phyloP scores from a whole-genome alignment of 2,888 invertebrate species.

The Hydroisotoma schaefferi region DNA sequence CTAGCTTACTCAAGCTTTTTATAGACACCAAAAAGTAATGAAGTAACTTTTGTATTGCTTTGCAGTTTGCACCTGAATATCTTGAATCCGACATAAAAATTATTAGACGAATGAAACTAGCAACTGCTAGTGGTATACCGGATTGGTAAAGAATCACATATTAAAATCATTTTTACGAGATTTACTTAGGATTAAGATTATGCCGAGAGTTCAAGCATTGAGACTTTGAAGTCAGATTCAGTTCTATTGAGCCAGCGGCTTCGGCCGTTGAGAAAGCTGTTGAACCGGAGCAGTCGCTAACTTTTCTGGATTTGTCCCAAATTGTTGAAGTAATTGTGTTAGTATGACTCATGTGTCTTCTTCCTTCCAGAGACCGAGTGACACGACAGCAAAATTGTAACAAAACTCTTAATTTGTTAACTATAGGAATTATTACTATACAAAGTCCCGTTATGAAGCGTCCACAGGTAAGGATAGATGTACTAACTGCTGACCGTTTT shows the following conservation, averaged over 20 bases:
- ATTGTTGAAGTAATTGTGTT: conserved; percentile 42
- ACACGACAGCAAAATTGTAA: conserved; percentile 43
- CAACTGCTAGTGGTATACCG: too few species aligned
- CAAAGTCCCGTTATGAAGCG: conserved; percentile 38
- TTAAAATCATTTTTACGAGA: too few species aligned
- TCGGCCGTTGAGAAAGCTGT: conserved; percentile 44
- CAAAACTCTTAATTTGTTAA: conserved; percentile 38
- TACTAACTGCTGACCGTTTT: conserved; percentile 1
- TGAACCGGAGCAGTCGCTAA: conserved; percentile 43
- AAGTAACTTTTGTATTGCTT: too few species aligned
- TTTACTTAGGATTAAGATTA: conserved; percentile 1
- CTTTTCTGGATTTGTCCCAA: conserved; percentile 47
- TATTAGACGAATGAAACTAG: too few species aligned
- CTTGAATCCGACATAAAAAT: too few species aligned
- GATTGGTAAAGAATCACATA: too few species aligned
- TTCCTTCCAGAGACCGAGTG: conserved; percentile 36
- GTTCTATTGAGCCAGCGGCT: conserved; percentile 37
- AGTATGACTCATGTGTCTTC: conserved; percentile 37
- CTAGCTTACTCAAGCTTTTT: too few species aligned
- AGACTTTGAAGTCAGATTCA: conserved; percentile 22
- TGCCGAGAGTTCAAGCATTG: neutral
- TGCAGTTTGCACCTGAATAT: too few species aligned
- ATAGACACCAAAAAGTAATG: too few species aligned
- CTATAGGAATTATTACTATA: conserved; percentile 39
- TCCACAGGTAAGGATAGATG: conserved; percentile 19